Evolutionary conservation across 2,888 invertebrate genomes (phyloP).

Genomic region (Podotricha telesiphe): DNA sequence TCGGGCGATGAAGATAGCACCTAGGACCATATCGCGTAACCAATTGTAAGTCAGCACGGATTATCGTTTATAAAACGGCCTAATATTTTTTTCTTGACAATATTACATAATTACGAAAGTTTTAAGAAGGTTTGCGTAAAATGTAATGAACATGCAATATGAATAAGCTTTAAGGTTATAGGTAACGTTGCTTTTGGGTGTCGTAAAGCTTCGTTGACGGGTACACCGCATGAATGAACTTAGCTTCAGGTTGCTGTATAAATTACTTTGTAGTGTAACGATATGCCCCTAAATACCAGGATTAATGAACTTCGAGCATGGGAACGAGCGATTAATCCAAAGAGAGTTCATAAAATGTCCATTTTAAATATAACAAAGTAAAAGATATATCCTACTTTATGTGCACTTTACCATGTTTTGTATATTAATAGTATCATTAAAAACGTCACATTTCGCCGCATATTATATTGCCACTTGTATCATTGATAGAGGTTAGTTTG

Average conservation of each 20-base stretch:
- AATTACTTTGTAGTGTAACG: conserved; percentile 30
- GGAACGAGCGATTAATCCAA: conserved; percentile 8
- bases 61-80: too few species aligned
- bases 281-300: conserved; percentile 25
- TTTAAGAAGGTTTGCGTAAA: background rate
- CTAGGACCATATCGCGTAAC: too few species aligned
- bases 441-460: too few species aligned
- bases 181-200: conserved; percentile 22
- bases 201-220: conserved; percentile 18
- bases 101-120: too few species aligned
- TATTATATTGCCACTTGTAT: too few species aligned
- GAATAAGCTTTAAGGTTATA: conserved; percentile 13
- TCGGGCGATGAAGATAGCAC: too few species aligned
- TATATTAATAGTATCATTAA: too few species aligned
- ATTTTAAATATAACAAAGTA: background rate
- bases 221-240: conserved; percentile 31
- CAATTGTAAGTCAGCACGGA: too few species aligned
- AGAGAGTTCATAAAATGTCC: background rate
- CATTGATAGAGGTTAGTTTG: too few species aligned
- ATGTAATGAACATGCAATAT: background rate
- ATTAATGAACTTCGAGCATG: conserved; percentile 20
- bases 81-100: too few species aligned
- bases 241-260: conserved; percentile 23
- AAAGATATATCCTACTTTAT: too few species aligned
- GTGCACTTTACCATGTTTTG: too few species aligned